Conservation (phyloP, 2,888 invertebrate species). For the Eristalis intricaria region DNA sequence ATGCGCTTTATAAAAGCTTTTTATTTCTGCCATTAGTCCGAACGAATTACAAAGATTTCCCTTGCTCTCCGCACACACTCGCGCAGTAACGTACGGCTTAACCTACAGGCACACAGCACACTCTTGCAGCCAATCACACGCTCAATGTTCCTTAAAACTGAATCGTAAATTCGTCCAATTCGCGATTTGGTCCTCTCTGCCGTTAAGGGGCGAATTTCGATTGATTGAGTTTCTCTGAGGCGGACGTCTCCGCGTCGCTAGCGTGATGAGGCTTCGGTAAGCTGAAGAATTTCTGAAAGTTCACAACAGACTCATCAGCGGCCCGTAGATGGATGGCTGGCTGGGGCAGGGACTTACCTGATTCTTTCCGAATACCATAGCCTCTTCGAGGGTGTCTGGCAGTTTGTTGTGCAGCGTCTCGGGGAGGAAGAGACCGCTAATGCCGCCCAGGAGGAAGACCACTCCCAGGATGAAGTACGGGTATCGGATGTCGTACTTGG, state of each 20-base stretch:
- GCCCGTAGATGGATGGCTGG: slow-evolving; percentile 69
- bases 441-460: slow-evolving; percentile 81
- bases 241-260: slow-evolving; percentile 44
- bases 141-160: slow-evolving; percentile 25
- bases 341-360: slow-evolving; percentile 77
- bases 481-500: slow-evolving; percentile 80
- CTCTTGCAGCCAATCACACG: slow-evolving; percentile 35
- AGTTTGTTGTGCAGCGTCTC: slow-evolving; percentile 85
- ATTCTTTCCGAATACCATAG: slow-evolving; percentile 83
- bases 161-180: slow-evolving; percentile 22
- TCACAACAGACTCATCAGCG: slow-evolving; percentile 73
- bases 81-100: slow-evolving; percentile 23
- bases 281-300: slow-evolving; percentile 80
- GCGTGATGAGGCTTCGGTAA: slow-evolving; percentile 77
- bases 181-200: background rate
- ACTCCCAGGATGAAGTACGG: slow-evolving; percentile 81
- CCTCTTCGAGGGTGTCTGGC: slow-evolving; percentile 86
- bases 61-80: background rate
- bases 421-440: slow-evolving; percentile 83
- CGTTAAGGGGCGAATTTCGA: slow-evolving; percentile 73
- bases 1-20: slow-evolving; percentile 64
- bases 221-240: slow-evolving; percentile 75
- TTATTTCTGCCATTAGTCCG: slow-evolving; percentile 52
- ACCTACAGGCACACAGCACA: slow-evolving; percentile 44
- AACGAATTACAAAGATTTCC: slow-evolving; percentile 38